Evolutionary conservation across 2,113 vertebrate genomes (phyloP), one percentile per base, ranked within the genome.

Genomic region (Peromyscus californicus): DNA sequence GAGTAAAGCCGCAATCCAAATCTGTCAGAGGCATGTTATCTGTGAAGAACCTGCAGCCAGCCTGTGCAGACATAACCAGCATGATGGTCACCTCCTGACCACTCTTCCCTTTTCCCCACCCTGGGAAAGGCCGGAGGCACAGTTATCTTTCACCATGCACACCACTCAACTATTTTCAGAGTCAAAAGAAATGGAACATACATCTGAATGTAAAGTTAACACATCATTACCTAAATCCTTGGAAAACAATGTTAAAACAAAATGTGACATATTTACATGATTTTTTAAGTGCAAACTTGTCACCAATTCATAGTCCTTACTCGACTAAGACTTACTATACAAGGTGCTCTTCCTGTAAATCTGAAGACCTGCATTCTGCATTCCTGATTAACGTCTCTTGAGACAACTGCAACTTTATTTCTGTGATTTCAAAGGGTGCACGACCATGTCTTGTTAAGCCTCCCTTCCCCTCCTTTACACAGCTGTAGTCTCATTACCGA

Each of bases 261-360:
- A 98, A 98, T 79, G 98, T 98, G 98, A 98, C 98, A 45, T 99
- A 99, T 99, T 98, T 99, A 99, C 99, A 99, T 95, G 98, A 98
- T 98, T 99, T 98, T 98, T 85, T 98, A 99, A 99, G 99, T 99
- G 99, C 99, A 99, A 99, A 99, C 99, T 99, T 99, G 99, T 99
- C 99, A 98, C 99, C 98, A 93, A 99, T 98, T 99, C 98, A 98
- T 97, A 98, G 98, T 98, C 97, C 98, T 98, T 98, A 98, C 97
- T 97, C 92, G 48, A 70, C 89, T 97, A 57, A 96, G 98, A 98
- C 98, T 98, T 98, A 97, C 98, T 99, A 98, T 98, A 98, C 98
- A 99, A 99, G 99, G 98, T 99, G 99, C 98, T 98, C 97, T 98
- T 98, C 97, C 98, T 74, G 98, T 96, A 98, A 92, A 97, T 74